Evolutionary conservation across 2,113 vertebrate genomes (phyloP).

Genomic region (Agapornis roseicollis): DNA sequence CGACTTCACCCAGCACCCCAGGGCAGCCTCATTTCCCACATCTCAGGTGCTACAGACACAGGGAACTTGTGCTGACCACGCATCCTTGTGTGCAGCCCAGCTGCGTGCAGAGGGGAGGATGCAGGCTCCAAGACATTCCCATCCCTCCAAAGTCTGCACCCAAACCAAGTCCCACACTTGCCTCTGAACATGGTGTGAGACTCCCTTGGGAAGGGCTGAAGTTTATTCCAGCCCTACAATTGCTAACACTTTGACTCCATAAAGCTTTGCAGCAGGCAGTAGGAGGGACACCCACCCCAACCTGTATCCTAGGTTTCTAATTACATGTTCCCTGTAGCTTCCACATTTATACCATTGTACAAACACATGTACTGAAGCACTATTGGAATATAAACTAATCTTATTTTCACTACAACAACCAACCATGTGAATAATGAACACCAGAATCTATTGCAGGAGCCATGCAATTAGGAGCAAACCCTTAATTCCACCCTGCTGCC

Average conservation of each 20-base stretch:
- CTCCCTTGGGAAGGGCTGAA: background rate
- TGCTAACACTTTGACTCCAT: background rate
- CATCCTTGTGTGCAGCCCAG: background rate
- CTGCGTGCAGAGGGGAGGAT: fast-evolving
- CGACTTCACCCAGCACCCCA: background rate
- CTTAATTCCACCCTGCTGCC: background rate
- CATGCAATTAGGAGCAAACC: background rate
- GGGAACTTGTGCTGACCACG: background rate
- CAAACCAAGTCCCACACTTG: background rate
- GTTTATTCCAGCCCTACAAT: background rate
- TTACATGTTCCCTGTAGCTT: background rate
- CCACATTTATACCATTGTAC: background rate
- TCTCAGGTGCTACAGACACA: too few species aligned
- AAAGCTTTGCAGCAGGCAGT: background rate
- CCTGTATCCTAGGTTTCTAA: background rate
- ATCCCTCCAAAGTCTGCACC: background rate
- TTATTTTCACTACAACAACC: background rate
- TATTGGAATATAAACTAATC: background rate
- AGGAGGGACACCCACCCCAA: too few species aligned
- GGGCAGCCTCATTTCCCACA: background rate
- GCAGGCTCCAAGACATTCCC: fast-evolving
- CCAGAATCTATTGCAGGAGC: background rate
- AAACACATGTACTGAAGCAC: background rate
- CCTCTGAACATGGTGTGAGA: background rate
- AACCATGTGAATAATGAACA: background rate